Conservation (phyloP, 30 jellyfish, hydroid and myxozoan species). For the Haliclystus octoradiatus region DNA sequence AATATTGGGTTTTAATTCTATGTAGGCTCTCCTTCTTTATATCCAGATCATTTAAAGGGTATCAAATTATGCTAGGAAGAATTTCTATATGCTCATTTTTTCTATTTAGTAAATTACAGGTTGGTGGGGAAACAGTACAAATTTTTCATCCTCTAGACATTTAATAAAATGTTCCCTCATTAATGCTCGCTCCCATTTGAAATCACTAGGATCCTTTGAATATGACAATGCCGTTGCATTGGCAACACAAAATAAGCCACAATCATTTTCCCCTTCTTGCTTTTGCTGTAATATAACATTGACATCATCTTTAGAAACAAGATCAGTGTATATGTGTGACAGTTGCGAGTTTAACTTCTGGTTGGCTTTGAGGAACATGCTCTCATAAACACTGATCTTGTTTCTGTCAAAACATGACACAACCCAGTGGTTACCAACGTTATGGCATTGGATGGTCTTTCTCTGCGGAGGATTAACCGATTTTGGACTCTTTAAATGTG, state of each 20-base stretch:
- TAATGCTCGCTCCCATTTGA: background rate
- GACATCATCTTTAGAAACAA: background rate
- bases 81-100: too few relatives aligned
- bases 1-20: too few relatives aligned
- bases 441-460: background rate
- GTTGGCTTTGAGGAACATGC: background rate
- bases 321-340: background rate
- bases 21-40: too few relatives aligned
- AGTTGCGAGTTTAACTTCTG: background rate
- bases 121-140: background rate
- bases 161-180: background rate
- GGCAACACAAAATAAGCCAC: background rate
- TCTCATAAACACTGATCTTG: background rate
- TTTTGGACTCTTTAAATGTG: background rate
- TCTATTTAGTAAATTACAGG: too few relatives aligned
- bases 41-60: too few relatives aligned
- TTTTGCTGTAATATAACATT: background rate
- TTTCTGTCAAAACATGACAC: background rate
- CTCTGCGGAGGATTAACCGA: background rate
- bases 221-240: background rate
- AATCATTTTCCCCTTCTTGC: background rate
- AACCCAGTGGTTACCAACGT: slow-evolving; percentile 1
- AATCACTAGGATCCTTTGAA: background rate
- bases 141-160: background rate
- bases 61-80: too few relatives aligned